Conservation (phyloP, 1,140 invertebrate genomes). For the Myzus persicae region DNA sequence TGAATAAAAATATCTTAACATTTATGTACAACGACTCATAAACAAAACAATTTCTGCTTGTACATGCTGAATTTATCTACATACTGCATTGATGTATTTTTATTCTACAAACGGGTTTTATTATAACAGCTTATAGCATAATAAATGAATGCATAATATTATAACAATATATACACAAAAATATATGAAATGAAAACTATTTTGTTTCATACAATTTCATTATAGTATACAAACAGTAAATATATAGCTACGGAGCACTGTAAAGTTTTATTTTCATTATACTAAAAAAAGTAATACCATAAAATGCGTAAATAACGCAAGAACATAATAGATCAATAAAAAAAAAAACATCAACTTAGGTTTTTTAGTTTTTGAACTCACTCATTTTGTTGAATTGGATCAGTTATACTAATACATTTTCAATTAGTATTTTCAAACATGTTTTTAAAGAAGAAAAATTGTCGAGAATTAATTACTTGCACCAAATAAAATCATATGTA, state of each 20-base stretch:
- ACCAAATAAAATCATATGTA: neutral
- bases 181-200: conserved; percentile 15
- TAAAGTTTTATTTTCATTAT: neutral
- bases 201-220: neutral
- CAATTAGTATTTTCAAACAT: neutral
- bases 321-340: neutral
- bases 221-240: neutral
- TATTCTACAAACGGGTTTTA: neutral
- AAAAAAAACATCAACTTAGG: neutral
- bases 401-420: neutral
- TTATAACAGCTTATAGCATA: neutral
- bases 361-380: neutral
- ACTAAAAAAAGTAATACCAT: neutral
- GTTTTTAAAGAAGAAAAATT: neutral
- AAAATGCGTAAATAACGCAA: neutral
- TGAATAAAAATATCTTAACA: neutral
- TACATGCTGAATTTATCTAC: neutral
- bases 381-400: neutral
- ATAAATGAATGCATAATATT: neutral
- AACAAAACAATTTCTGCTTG: neutral
- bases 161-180: neutral
- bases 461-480: neutral
- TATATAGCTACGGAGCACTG: neutral
- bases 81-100: neutral
- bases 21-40: neutral